Conservation (phyloP, 1,140 invertebrate genomes). For the Papilio glaucus region DNA sequence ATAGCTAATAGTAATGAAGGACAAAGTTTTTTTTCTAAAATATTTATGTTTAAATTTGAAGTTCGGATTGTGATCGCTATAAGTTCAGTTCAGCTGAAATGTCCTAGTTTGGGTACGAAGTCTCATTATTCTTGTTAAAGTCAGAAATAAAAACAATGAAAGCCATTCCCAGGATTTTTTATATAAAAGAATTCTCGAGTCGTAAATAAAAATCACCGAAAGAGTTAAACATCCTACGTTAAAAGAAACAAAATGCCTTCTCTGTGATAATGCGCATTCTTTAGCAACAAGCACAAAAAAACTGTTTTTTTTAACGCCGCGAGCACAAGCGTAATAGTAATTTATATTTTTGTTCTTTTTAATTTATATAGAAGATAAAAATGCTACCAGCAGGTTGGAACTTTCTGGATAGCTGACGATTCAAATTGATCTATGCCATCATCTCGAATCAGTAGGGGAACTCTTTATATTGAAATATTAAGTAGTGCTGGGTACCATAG, state of each 20-base stretch:
- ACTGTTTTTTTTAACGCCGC: background rate
- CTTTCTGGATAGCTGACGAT: background rate
- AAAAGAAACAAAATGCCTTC: constrained; percentile 31
- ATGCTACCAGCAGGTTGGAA: constrained; percentile 2
- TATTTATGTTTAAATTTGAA: background rate
- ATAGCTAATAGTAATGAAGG: no score
- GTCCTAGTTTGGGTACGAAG: constrained; percentile 1
- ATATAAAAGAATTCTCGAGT: background rate
- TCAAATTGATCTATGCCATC: background rate
- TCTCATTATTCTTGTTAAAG: constrained; percentile 4
- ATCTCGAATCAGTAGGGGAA: background rate
- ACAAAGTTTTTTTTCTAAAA: background rate
- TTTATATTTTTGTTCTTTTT: constrained; percentile 21
- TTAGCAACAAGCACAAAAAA: constrained; percentile 15
- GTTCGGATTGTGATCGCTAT: background rate
- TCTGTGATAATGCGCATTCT: constrained; percentile 27
- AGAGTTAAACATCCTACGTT: constrained; percentile 31
- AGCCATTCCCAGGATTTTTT: constrained; percentile 8
- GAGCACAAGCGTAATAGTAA: constrained; percentile 8
- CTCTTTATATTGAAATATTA: background rate
- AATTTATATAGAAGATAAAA: constrained; percentile 8
- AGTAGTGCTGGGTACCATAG: background rate
- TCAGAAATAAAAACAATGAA: background rate
- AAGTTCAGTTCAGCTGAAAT: background rate
- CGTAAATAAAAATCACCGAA: constrained; percentile 25